These are phyloP conservation scores for Steinernema feltiae DNA, from an alignment of 1,140 invertebrate species.

Conservation along the genomic window DNA sequence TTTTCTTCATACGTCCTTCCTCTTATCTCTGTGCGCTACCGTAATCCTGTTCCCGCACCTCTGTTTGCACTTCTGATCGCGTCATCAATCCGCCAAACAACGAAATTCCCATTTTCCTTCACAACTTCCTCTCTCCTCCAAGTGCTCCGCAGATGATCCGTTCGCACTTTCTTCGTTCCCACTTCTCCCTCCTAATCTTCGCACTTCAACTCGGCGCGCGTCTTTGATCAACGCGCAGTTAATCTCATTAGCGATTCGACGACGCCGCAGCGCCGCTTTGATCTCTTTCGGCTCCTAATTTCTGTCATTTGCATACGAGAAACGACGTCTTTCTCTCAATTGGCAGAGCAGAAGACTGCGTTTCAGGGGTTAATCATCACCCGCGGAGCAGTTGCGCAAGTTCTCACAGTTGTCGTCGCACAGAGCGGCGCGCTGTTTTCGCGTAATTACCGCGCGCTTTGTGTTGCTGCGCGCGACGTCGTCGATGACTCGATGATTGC, in stretches of 20 bases:
- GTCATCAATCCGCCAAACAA: too few relatives aligned
- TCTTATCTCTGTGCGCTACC: too few relatives aligned
- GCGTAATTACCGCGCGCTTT: neutral
- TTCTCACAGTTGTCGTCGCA: slow-evolving; percentile 15
- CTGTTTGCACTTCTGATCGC: too few relatives aligned
- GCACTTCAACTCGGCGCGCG: neutral
- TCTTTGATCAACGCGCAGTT: neutral
- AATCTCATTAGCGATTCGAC: neutral
- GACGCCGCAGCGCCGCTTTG: neutral
- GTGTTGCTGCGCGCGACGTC: neutral
- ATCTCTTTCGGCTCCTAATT: neutral
- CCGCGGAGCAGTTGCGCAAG: neutral
- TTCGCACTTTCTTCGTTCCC: neutral
- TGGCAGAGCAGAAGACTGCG: neutral
- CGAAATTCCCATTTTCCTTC: too few relatives aligned
- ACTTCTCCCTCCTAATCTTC: neutral
- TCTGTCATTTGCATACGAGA: neutral
- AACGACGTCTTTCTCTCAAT: neutral
- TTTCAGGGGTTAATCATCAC: neutral
- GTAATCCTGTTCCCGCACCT: too few relatives aligned
- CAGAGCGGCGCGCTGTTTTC: neutral
- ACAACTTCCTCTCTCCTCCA: neutral
- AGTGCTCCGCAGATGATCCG: neutral
- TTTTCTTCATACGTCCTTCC: too few relatives aligned
- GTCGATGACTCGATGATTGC: neutral